Evolutionary conservation across 2,888 invertebrate genomes (phyloP), one percentile per base, ranked within the genome.

Genomic region (Oeneis ivallda): DNA sequence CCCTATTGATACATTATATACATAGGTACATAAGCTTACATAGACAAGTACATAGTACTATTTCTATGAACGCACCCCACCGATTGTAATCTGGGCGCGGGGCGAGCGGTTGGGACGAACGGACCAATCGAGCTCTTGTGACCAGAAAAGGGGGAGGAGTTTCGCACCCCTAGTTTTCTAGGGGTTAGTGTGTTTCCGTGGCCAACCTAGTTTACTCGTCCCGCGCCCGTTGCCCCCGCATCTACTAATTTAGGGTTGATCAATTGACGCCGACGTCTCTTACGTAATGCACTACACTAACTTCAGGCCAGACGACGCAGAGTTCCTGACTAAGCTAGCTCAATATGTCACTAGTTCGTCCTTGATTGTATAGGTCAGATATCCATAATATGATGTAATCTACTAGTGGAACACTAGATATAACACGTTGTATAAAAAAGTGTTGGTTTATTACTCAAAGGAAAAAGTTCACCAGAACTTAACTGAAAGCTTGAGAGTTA

Each of bases 131-230:
- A 86, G 88, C 87, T 85, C 88, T 82, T 86, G 86, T 91, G 91
- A 89, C 91, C 92, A 92, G 91, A 90, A 92, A 92, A 90, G 90
- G 79, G 91, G 92, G 92, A 83, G 92, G 92, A 90, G 92, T 90
- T 90, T 92, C 89, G 89, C 91, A 91, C 92, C 92, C 92, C 92
- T 90, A 91, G 92, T 91, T 92, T 92, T 92, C 92, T 91, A 92
- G 92, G 92, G 92, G 92, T 92, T 92, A 92, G 90, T 92, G 88
- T 92, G 92, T 90, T 92, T 92, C 87, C 92, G 91, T 85, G 88
- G 86, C 90, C 92, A 92, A 92, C 92, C 92, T 92, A 92, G 92
- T 91, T 92, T 89, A 85, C 84, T 84, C 75, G 81, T 85, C 86
- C 87, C 88, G 79, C 85, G 74, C 77, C 76, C 75, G 72, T 71